A percentile compares a stretch with the other conserved stretches of the same genome.
Conservation (phyloP, 2,888 invertebrate species). For the Lepidochrysops patricia region DNA sequence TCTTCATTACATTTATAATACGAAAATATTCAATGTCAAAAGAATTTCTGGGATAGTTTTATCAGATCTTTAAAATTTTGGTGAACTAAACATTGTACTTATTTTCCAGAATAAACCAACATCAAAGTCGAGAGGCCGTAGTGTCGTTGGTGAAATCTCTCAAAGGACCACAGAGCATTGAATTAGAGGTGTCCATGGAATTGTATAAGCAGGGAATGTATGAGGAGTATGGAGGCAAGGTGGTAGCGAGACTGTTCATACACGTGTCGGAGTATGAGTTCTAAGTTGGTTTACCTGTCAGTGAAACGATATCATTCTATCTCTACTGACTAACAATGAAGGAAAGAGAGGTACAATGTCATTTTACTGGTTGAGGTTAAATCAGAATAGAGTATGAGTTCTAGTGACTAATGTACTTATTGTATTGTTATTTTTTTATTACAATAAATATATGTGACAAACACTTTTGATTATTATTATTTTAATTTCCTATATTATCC, state of each 20-base stretch:
- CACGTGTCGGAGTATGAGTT: conserved; percentile 89
- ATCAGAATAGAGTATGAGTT: conserved; percentile 69
- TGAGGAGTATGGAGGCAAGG: conserved; percentile 84
- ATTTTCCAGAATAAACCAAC: conserved; percentile 60
- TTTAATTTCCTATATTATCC: too few relatives aligned
- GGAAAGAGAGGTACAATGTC: background rate
- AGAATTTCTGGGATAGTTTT: too few relatives aligned
- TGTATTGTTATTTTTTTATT: conserved; percentile 9
- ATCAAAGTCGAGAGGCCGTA: conserved; percentile 80
- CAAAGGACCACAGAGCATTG: conserved; percentile 92
- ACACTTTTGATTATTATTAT: too few relatives aligned
- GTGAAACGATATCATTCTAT: background rate
- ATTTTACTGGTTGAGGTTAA: background rate
- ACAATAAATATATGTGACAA: conserved; percentile 6
- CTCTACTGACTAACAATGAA: background rate
- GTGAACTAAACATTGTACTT: conserved; percentile 6
- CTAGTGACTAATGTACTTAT: background rate
- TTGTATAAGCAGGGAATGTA: conserved; percentile 74
- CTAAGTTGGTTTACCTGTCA: conserved; percentile 24
- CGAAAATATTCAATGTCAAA: too few relatives aligned
- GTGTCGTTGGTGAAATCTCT: conserved; percentile 83
- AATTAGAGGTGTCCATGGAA: conserved; percentile 90
- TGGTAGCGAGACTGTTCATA: conserved; percentile 88
- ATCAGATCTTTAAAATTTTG: too few relatives aligned
- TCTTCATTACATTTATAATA: too few relatives aligned